These are phyloP conservation scores for Plemyria rubiginata DNA, from an alignment of 2,888 invertebrate species.

Conservation along the genomic window DNA sequence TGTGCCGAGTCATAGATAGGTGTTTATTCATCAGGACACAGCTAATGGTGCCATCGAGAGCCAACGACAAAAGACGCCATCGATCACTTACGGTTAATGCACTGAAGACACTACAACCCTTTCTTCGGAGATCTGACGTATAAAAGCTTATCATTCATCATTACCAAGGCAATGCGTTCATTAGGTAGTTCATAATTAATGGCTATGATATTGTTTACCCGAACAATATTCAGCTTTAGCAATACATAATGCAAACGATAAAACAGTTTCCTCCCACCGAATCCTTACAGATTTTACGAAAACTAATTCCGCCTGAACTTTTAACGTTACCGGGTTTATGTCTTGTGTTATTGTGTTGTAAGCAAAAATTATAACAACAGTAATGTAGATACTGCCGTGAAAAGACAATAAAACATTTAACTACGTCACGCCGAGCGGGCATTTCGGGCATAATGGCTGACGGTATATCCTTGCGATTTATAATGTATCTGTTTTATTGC, in stretches of 20 bases:
- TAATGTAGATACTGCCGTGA: conserved; percentile 70
- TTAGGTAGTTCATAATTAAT: conserved; percentile 32
- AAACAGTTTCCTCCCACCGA: conserved; percentile 37
- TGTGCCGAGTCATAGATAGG: conserved; percentile 16
- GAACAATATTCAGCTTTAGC: not conserved
- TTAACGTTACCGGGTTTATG: conserved; percentile 55
- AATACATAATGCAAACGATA: conserved; percentile 14
- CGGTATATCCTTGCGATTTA: conserved; percentile 76
- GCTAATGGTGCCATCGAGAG: conserved; percentile 66
- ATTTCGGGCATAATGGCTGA: conserved; percentile 67
- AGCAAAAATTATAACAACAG: conserved; percentile 68
- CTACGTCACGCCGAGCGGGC: conserved; percentile 70
- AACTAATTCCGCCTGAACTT: conserved; percentile 51
- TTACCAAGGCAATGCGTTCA: conserved; percentile 44
- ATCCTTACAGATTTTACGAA: conserved; percentile 40
- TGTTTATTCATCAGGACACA: conserved; percentile 34
- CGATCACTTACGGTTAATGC: conserved; percentile 77
- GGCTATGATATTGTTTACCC: conserved; percentile 21
- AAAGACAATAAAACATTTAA: conserved; percentile 78
- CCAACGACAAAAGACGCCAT: conserved; percentile 60
- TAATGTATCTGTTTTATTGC: conserved; percentile 77
- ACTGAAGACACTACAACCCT: conserved; percentile 70
- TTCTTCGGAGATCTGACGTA: conserved; percentile 54
- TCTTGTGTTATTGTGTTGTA: conserved; percentile 58
- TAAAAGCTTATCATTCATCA: conserved; percentile 56